Evolutionary conservation across 2,113 vertebrate genomes (phyloP), one percentile per base, ranked within the genome.

Genomic region (Cathartes aura): DNA sequence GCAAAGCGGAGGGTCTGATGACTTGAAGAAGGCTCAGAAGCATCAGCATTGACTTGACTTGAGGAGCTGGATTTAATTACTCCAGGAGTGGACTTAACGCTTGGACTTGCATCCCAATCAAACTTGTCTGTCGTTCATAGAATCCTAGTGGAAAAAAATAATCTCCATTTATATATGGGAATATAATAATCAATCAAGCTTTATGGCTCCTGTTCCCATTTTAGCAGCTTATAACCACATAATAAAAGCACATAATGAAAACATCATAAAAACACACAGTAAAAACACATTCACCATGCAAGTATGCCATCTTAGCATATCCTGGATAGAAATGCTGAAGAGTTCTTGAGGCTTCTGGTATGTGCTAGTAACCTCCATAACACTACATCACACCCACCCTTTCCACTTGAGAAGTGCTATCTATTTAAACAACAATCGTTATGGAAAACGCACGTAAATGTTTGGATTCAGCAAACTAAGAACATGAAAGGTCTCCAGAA

Each of bases 221-320:
- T 91, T 88, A 88, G 93, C 87, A 96, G 78, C 89, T 96, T 97
- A 96, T 96, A 96, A 95, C 79, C 89, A 96, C 53, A 88, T 93
- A 95, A 95, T 97, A 95, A 97, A 96, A 90, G 58, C 89, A 94
- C 68, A 94, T 94, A 91, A 96, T 95, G 94, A 97, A 96, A 96
- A 90, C 90, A 93, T 86, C 89, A 95, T 95, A 97, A 96, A 97
- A 96, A 16, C 64, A 81, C 94, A 92, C 63, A 93, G 32, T 93
- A 96, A 97, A 97, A 97, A 58, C 87, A 95, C 82, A 83, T 90
- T 94, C 38, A 63, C 84, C 87, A 50, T 81, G 66, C 84, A 83
- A 94, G 53, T 27, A 59, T 93, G 42, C 66, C 78, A 73, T 94
- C 78, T 82, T 95, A 90, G 50, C 70, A 62, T 63, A 90, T 86